Conservation (phyloP, 2,797 vertebrate genomes). For the Schizothorax lantsangensis region DNA sequence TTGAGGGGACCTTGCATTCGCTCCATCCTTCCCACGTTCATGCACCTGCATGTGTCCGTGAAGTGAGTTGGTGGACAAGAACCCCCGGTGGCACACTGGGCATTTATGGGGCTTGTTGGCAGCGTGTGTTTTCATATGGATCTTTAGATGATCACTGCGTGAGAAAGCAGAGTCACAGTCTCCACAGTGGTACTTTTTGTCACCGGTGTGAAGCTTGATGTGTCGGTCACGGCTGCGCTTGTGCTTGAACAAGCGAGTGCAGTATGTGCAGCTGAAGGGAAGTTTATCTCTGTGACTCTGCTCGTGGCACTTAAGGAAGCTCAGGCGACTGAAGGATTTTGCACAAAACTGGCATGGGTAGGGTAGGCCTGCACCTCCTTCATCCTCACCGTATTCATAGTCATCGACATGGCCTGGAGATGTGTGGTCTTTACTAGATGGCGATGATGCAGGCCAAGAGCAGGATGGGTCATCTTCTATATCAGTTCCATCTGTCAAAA, state of each 20-base stretch:
- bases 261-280: slow-evolving; percentile 97
- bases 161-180: slow-evolving; percentile 98
- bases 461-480: slow-evolving; percentile 96
- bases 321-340: slow-evolving; percentile 98
- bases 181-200: slow-evolving; percentile 98
- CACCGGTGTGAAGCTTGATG: slow-evolving; percentile 97
- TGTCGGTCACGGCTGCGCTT: slow-evolving; percentile 97
- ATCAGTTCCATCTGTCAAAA: slow-evolving; percentile 89
- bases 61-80: slow-evolving; percentile 95
- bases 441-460: slow-evolving; percentile 98
- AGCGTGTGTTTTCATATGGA: slow-evolving; percentile 99
- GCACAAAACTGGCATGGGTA: slow-evolving; percentile 99
- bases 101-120: slow-evolving; percentile 99
- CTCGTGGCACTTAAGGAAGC: slow-evolving; percentile 98
- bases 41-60: slow-evolving; percentile 99
- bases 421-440: slow-evolving; percentile 98
- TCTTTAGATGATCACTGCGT: slow-evolving; percentile 98
- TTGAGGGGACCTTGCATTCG: slow-evolving; percentile 83
- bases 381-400: slow-evolving; percentile 97
- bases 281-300: slow-evolving; percentile 98
- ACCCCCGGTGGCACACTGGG: slow-evolving; percentile 96
- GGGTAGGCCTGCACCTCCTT: slow-evolving; percentile 92
- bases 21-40: slow-evolving; percentile 92
- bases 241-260: slow-evolving; percentile 98
- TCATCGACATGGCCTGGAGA: slow-evolving; percentile 96